phyloP scores from a whole-genome alignment of 2,797 vertebrate genomes.

The Semaprochilodus insignis region DNA sequence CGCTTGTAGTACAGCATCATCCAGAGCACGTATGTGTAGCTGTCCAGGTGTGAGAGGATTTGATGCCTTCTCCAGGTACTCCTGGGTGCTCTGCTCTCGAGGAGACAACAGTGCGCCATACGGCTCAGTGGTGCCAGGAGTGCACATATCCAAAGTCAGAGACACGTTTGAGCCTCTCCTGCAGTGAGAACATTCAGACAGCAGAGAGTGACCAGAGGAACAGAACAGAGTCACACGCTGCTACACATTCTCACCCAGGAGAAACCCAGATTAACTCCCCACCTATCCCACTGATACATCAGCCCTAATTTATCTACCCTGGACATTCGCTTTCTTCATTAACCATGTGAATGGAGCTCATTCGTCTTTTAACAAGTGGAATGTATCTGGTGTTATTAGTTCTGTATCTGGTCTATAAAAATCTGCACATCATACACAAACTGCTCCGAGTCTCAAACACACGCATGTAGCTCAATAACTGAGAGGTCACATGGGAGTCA shows the following conservation, averaged over 20 bases:
- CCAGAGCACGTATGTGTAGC: slow-evolving; percentile 91
- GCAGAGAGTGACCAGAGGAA: background rate
- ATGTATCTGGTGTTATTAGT: too few species aligned
- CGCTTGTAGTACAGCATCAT: slow-evolving; percentile 91
- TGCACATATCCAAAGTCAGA: slow-evolving; percentile 97
- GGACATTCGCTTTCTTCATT: too few species aligned
- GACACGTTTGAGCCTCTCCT: slow-evolving; percentile 99
- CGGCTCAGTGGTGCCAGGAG: slow-evolving; percentile 92
- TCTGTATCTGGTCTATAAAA: too few species aligned
- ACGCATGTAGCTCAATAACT: background rate
- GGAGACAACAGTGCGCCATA: slow-evolving; percentile 94
- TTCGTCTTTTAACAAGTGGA: too few species aligned
- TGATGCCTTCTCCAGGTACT: slow-evolving; percentile 91
- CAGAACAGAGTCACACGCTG: background rate
- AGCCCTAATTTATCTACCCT: too few species aligned
- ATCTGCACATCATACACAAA: background rate
- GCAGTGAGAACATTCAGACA: slow-evolving; percentile 48
- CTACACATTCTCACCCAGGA: too few species aligned
- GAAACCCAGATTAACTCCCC: too few species aligned
- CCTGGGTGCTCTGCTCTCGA: slow-evolving; percentile 88
- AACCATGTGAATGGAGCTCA: too few species aligned
- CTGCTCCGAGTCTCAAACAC: background rate
- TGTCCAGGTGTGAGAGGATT: slow-evolving; percentile 86
- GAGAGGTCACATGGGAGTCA: slow-evolving; percentile 59
- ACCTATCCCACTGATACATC: too few species aligned